Base-by-base conservation (phyloP, 2,113 vertebrate genomes). In the Gallinago media region DNA sequence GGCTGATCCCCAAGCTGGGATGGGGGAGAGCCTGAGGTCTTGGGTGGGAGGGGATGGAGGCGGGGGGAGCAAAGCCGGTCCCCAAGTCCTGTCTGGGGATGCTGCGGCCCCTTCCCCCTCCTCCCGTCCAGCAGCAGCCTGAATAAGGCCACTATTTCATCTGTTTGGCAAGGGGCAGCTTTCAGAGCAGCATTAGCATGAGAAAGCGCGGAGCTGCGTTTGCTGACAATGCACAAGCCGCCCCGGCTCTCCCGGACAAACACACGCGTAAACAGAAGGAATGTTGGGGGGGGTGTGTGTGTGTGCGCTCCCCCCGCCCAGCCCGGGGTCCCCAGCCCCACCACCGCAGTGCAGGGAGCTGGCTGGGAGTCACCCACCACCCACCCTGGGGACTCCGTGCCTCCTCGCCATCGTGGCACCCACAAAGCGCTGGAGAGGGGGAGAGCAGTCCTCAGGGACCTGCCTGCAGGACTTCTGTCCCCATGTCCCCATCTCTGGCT, bases 191-290 rank as follows among this genome's bases (percentile, higher is more conserved):
- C 98, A 99, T 99, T 99, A 99, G 98, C 99, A 99, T 99, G 99
- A 99, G 98, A 99, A 99, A 99, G 98, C 98, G 34, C 73, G 94
- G 98, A 98, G 99, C 99, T 99, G 97, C 98, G 98, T 98, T 98
- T 99, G 98, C 99, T 99, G 98, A 99, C 99, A 99, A 99, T 99
- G 99, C 98, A 98, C 96, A 96, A 97, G 97, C 98, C 96, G 97
- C 78, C 94, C 98, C 95, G 97, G 98, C 98, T 99, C 98, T 98
- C 98, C 98, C 98, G 98, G 99, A 99, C 98, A 99, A 99, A 99
- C 99, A 99, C 99, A 99, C 97, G 98, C 98, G 99, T 99, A 99
- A 99, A 99, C 98, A 98, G 98, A 99, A 99, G 99, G 99, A 99
- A 99, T 99, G 99, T 98, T 62, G n/a, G n/a, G 74, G n/a, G 74